Conservation (phyloP, 1,140 invertebrate genomes). For the Yoshiicerus persimilis region DNA sequence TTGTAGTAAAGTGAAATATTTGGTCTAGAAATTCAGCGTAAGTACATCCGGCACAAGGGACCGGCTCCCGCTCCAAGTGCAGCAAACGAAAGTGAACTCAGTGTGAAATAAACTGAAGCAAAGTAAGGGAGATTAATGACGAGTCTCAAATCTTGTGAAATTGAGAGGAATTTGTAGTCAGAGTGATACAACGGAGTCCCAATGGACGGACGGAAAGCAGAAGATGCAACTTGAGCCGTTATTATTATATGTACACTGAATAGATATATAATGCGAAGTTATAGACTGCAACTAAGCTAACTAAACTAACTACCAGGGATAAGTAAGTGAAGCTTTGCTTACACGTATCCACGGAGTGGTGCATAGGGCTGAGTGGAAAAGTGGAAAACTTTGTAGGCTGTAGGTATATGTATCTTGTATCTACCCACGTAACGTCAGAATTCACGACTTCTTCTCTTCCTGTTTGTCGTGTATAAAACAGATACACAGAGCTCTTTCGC, state of each 20-base stretch:
- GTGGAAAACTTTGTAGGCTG: background rate
- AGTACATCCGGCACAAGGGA: background rate
- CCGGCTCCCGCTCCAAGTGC: background rate
- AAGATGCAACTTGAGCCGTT: background rate
- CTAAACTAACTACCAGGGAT: background rate
- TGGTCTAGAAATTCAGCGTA: background rate
- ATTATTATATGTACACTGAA: background rate
- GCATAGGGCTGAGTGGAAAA: background rate
- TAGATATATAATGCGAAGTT: background rate
- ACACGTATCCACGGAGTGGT: background rate
- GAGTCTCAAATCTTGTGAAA: slow-evolving; percentile 22
- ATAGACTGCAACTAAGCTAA: background rate
- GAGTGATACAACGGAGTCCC: slow-evolving; percentile 9
- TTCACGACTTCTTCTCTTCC: background rate
- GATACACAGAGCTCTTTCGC: background rate
- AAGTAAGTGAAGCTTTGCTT: background rate
- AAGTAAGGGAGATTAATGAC: slow-evolving; percentile 20
- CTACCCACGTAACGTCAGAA: background rate
- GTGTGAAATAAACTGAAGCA: slow-evolving; percentile 16
- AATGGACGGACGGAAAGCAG: background rate
- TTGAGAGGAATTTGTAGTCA: slow-evolving; percentile 22
- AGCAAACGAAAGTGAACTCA: background rate
- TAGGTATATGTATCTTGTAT: background rate
- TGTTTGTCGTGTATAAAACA: background rate
- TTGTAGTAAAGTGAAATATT: background rate